phyloP scores from a whole-genome alignment of 2,888 invertebrate genomes.

The Eupithecia tripunctaria region DNA sequence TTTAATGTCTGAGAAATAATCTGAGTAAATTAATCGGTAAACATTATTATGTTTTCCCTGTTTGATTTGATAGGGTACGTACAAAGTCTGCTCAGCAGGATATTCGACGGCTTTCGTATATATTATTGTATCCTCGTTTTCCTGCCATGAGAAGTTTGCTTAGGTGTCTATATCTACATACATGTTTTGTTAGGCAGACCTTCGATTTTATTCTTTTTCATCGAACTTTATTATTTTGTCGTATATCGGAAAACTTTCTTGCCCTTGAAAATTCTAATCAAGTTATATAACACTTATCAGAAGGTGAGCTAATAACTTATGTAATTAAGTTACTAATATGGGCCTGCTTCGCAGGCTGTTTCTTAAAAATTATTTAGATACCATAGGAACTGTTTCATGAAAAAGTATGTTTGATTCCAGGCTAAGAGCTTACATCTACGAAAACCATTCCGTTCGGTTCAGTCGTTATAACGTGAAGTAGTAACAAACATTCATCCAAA shows the following conservation, averaged over 20 bases:
- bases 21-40: slow-evolving; percentile 18
- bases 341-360: no score
- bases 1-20: neutral
- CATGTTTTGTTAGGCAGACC: neutral
- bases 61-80: slow-evolving; percentile 29
- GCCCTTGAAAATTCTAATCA: neutral
- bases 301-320: neutral
- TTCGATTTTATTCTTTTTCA: neutral
- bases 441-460: no score
- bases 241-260: neutral
- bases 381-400: no score
- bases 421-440: no score
- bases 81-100: slow-evolving; percentile 12
- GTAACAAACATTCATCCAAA: no score
- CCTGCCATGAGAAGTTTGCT: neutral
- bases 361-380: no score
- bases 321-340: neutral
- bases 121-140: neutral
- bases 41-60: slow-evolving; percentile 37
- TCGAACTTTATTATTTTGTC: neutral
- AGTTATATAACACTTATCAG: neutral
- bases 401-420: no score
- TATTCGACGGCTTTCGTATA: slow-evolving; percentile 4
- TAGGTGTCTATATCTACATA: neutral
- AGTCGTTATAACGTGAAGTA: no score